Conservation (phyloP, 2,888 invertebrate genomes). For the Dolichopus griseipennis region DNA sequence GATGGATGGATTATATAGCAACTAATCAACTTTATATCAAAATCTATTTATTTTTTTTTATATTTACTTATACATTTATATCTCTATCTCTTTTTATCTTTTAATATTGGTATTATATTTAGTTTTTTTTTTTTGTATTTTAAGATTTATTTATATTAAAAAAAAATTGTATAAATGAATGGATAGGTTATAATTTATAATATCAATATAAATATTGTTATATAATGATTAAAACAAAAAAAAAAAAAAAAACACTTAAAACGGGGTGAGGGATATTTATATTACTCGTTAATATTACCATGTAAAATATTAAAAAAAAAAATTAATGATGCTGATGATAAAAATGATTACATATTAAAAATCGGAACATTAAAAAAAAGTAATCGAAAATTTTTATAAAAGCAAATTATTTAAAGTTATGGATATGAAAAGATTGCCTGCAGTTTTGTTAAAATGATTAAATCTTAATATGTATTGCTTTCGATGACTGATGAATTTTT, state of each 20-base stretch:
- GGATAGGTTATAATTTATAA: background rate
- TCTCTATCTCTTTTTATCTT: background rate
- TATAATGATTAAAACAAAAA: too few species aligned
- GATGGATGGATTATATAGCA: constrained; percentile 8
- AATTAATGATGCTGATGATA: background rate
- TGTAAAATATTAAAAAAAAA: background rate
- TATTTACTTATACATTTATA: too few species aligned
- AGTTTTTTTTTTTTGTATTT: background rate
- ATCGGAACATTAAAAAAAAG: background rate
- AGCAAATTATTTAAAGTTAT: background rate
- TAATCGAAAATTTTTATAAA: background rate
- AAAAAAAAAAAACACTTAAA: too few species aligned
- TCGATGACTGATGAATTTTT: too few species aligned
- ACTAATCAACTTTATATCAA: constrained; percentile 4
- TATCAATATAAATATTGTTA: too few species aligned
- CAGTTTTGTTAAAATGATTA: background rate
- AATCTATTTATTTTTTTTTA: background rate
- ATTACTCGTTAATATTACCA: too few species aligned
- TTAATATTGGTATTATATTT: background rate
- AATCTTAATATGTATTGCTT: background rate
- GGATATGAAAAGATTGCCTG: background rate
- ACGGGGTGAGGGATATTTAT: too few species aligned
- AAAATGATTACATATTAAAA: background rate
- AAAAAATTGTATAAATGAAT: background rate
- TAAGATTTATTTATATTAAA: background rate